Percentiles rank a stretch among this genome's conserved stretches.
These are phyloP conservation scores for Baccha elongata DNA, from an alignment of 2,888 invertebrate species.

Conservation along the genomic window DNA sequence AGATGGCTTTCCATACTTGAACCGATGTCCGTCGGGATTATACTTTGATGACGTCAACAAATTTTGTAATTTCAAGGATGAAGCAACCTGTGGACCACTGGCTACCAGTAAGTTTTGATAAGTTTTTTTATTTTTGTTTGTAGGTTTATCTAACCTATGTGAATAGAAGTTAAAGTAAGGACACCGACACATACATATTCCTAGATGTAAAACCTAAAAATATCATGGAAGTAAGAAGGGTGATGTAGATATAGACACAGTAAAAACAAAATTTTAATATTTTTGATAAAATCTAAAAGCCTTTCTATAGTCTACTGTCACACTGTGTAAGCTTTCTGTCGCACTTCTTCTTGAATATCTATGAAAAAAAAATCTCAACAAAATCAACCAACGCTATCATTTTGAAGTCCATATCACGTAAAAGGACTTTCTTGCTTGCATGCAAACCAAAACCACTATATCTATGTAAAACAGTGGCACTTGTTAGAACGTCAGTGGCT, in stretches of 20 bases:
- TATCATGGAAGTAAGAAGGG: background rate
- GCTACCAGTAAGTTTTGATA: slow-evolving; percentile 88
- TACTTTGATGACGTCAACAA: slow-evolving; percentile 95
- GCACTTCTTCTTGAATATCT: background rate
- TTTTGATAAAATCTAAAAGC: slow-evolving; percentile 52
- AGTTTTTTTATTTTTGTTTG: no score
- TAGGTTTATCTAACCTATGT: no score
- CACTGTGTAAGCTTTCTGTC: background rate
- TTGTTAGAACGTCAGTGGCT: no score
- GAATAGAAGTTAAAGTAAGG: no score
- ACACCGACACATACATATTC: background rate
- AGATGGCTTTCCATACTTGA: slow-evolving; percentile 93
- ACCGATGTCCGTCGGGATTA: slow-evolving; percentile 94
- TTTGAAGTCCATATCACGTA: background rate
- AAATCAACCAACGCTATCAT: slow-evolving; percentile 4
- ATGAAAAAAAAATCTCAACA: background rate
- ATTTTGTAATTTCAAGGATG: slow-evolving; percentile 94
- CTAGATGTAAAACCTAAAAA: background rate
- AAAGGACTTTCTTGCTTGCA: background rate
- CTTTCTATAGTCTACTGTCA: background rate
- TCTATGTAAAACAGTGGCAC: no score
- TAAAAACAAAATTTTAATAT: slow-evolving; percentile 27
- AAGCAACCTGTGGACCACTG: slow-evolving; percentile 95
- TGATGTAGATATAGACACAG: background rate
- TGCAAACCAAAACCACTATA: no score